Percentiles rank a stretch among this genome's conserved stretches.
Conservation (phyloP, 2,797 vertebrate genomes). For the Gouania willdenowi region DNA sequence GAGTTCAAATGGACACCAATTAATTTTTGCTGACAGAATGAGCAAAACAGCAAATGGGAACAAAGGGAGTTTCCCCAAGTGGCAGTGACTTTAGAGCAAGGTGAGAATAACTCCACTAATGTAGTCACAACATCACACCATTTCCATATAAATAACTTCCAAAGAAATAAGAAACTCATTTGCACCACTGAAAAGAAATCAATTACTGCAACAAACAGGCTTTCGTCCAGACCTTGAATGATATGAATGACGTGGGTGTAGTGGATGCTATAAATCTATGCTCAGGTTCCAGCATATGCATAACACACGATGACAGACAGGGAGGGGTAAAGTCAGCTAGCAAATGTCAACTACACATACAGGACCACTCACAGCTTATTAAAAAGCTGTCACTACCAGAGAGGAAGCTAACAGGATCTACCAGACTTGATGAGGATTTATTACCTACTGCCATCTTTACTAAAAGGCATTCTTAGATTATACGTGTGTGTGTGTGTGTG, state of each 20-base stretch:
- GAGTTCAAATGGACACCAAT: constrained; percentile 73
- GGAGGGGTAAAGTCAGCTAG: constrained; percentile 65
- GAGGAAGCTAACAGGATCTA: constrained; percentile 73
- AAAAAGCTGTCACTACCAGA: constrained; percentile 72
- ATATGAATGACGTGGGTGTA: constrained; percentile 45
- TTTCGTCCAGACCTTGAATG: constrained; percentile 50
- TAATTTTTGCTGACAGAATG: constrained; percentile 74
- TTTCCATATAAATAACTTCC: constrained; percentile 75
- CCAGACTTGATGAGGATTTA: constrained; percentile 79
- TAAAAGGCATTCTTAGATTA: constrained; percentile 73
- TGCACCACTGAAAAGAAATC: constrained; percentile 68
- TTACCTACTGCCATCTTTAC: constrained; percentile 75
- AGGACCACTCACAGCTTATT: constrained; percentile 76
- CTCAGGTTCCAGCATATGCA: constrained; percentile 48
- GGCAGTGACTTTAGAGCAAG: constrained; percentile 60
- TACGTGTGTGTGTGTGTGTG: too few species aligned
- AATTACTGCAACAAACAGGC: constrained; percentile 67
- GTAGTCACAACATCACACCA: constrained; percentile 61
- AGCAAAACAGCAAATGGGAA: constrained; percentile 67
- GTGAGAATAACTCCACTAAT: constrained; percentile 64
- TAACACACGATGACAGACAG: constrained; percentile 62
- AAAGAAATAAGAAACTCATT: constrained; percentile 72
- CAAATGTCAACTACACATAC: constrained; percentile 77
- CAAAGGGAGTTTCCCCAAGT: constrained; percentile 61
- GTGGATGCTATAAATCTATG: constrained; percentile 45